Evolutionary conservation across 2,113 vertebrate genomes (phyloP).

Genomic region (Tylochromis polylepis): DNA sequence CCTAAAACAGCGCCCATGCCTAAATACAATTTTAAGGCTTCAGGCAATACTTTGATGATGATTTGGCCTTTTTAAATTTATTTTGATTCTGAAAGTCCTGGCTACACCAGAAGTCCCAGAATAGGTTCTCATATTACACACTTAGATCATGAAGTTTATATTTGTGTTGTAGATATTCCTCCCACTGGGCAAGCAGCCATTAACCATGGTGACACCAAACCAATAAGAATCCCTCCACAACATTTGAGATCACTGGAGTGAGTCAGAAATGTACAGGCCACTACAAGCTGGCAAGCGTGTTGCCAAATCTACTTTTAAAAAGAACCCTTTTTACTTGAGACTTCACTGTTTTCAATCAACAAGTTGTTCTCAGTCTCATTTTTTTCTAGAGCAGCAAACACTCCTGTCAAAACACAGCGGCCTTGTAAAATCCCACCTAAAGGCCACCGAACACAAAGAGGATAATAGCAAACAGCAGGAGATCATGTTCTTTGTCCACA

Average conservation of each 20-base stretch:
- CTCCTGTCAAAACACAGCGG: neutral
- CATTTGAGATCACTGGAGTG: neutral
- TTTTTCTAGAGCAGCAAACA: neutral
- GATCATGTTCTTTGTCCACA: neutral
- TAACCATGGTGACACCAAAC: neutral
- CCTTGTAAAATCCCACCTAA: neutral
- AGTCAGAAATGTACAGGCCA: neutral
- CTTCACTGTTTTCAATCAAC: neutral
- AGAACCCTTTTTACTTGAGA: neutral
- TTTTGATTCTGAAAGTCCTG: neutral
- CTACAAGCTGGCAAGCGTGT: neutral
- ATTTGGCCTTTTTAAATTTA: neutral
- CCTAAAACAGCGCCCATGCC: no score
- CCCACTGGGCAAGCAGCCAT: neutral
- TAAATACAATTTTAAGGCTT: neutral
- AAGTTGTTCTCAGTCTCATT: neutral
- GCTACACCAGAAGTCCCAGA: neutral
- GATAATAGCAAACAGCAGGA: neutral
- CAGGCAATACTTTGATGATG: neutral
- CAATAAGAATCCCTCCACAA: neutral
- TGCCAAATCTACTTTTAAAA: neutral
- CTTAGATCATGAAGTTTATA: neutral
- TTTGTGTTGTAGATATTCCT: neutral
- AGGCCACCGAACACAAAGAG: neutral
- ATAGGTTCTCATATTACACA: neutral